phyloP scores from a whole-genome alignment of 2,797 vertebrate genomes.

The Neomorphus geoffroyi region DNA sequence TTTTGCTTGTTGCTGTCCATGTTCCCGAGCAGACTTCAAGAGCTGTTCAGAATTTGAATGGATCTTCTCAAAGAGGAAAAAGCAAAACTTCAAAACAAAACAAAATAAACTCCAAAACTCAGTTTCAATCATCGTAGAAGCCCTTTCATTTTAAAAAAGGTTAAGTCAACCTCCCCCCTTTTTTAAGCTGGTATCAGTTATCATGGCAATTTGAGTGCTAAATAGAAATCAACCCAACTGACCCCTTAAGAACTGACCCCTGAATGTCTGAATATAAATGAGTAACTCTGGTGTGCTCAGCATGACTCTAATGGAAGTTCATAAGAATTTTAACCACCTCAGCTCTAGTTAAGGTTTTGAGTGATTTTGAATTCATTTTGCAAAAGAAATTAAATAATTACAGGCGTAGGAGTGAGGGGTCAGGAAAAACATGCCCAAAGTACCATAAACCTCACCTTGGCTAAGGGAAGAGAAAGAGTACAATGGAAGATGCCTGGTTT shows the following conservation, averaged over 20 bases:
- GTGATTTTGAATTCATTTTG: not conserved
- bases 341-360: not conserved
- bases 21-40: not conserved
- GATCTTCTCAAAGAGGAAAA: not conserved
- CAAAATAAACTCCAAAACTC: not conserved
- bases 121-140: not conserved
- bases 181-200: not conserved
- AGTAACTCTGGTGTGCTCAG: conserved; percentile 63
- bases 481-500: too few relatives aligned
- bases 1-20: not conserved
- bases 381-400: not conserved
- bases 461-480: not conserved
- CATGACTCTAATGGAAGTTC: not conserved
- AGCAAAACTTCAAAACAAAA: not conserved
- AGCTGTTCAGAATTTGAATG: not conserved
- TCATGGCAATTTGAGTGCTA: not conserved
- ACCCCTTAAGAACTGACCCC: not conserved
- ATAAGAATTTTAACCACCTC: not conserved
- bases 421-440: not conserved
- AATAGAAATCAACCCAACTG: not conserved
- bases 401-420: not conserved
- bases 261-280: not conserved
- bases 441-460: not conserved
- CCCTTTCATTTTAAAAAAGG: not conserved
- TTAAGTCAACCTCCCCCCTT: too few relatives aligned